A percentile compares a stretch with the other conserved stretches of the same genome.
phyloP scores from a whole-genome alignment of 2,888 invertebrate species.

The Cephus pulcher region DNA sequence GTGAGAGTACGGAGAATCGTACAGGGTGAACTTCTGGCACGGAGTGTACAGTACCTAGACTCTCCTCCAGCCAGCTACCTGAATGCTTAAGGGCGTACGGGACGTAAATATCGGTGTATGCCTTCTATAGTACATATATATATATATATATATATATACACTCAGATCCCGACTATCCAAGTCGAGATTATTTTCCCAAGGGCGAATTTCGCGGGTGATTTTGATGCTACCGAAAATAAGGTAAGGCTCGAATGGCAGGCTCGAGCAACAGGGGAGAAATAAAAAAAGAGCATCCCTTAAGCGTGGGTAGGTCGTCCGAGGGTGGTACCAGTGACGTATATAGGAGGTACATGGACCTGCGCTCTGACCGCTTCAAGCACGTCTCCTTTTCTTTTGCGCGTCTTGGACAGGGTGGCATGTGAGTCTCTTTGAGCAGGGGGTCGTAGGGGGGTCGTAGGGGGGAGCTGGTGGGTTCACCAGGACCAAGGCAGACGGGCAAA shows the following conservation, averaged over 20 bases:
- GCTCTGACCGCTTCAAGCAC: neutral
- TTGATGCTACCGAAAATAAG: neutral
- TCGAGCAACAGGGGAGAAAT: neutral
- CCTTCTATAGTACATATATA: neutral
- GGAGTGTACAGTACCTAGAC: slow-evolving; percentile 1
- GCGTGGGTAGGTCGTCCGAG: neutral
- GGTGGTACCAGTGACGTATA: neutral
- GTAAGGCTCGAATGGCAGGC: neutral
- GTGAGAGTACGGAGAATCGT: too few species aligned
- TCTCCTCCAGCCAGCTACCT: slow-evolving; percentile 29
- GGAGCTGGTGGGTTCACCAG: neutral
- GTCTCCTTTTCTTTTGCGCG: neutral
- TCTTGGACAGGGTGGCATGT: slow-evolving; percentile 28
- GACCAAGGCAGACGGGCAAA: slow-evolving; percentile 6
- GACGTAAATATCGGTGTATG: slow-evolving; percentile 29
- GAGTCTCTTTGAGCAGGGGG: neutral
- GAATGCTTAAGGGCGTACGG: slow-evolving; percentile 42
- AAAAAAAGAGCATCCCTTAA: neutral
- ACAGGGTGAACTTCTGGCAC: neutral
- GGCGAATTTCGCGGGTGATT: neutral
- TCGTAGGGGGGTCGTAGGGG: neutral
- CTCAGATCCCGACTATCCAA: neutral
- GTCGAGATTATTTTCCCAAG: neutral
- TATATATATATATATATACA: neutral
- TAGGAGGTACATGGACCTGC: neutral